Conservation (phyloP, 2,888 invertebrate genomes). For the Leptothorax acervorum region DNA sequence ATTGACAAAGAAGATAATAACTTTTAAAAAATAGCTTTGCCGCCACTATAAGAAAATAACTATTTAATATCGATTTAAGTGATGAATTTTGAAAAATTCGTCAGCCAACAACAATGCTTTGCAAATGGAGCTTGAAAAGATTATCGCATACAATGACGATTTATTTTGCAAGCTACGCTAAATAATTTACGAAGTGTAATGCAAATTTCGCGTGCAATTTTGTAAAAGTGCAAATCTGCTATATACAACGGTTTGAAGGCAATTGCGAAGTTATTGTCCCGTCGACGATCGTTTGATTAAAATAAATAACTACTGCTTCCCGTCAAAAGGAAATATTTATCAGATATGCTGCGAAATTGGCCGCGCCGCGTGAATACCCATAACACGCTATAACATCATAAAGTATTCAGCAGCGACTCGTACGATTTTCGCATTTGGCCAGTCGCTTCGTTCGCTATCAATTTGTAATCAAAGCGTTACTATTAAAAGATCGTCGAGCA, state of each 20-base stretch:
- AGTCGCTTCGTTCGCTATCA: constrained; percentile 56
- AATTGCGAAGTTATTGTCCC: constrained; percentile 53
- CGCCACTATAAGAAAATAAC: background rate
- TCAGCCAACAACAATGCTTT: background rate
- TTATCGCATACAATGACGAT: background rate
- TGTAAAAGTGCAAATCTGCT: constrained; percentile 42
- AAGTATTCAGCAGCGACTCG: constrained; percentile 54
- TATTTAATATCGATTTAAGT: background rate
- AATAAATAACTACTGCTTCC: constrained; percentile 52
- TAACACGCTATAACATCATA: constrained; percentile 53
- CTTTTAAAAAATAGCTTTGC: background rate
- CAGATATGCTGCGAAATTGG: constrained; percentile 50
- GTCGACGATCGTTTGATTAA: constrained; percentile 55
- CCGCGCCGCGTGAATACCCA: constrained; percentile 47
- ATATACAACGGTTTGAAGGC: constrained; percentile 28
- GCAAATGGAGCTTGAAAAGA: background rate
- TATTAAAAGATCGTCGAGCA: constrained; percentile 60
- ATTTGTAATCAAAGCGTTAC: constrained; percentile 58
- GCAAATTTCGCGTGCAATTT: constrained; percentile 49
- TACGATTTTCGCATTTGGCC: constrained; percentile 54
- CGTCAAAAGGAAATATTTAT: constrained; percentile 58
- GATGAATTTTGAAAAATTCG: background rate
- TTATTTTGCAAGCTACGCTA: constrained; percentile 26
- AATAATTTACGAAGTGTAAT: constrained; percentile 47
- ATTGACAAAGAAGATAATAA: background rate